Evolutionary conservation across 2,113 vertebrate genomes (phyloP), one percentile per base, ranked within the genome.

Genomic region (Engraulis encrasicolus): DNA sequence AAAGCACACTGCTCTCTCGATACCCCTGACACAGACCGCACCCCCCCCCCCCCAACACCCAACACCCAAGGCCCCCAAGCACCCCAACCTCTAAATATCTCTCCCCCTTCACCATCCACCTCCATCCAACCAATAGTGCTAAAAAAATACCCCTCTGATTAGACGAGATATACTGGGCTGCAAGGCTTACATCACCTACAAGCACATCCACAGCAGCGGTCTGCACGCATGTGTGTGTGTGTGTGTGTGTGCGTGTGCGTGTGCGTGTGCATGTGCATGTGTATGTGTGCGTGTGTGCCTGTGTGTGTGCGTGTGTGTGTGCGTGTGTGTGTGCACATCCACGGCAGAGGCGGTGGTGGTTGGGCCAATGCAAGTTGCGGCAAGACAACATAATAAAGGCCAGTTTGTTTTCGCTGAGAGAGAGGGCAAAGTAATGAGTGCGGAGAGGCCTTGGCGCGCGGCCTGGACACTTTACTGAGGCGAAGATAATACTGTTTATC

Each of bases 81-180:
- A n/a, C n/a, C n/a, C n/a, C n/a, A n/a, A n/a, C n/a, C n/a, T n/a
- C n/a, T n/a, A n/a, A 45, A 3, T 34, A 2, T 9, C 7, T 7
- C 58, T 23, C 61, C 61, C 27, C 61, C 27, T 3, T 23, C 61
- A 23, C 27, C 61, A 11, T 3, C 66, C 66, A 1, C 66, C 66
- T 15, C 61, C 66, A 11, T 34, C 66, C 66, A 74, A 74, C 31
- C 34, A 74, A 74, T 74, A 34, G 27, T 31, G 27, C n/a, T 23
- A 66, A 66, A 71, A 74, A 74, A 74, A 74, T 74, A 36, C 23
- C 34, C 31, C 66, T 34, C 66, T 74, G 66, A 74, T 74, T 74
- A 74, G 61, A 15, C 27, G 31, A 74, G 66, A 74, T 74, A 74
- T 27, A 74, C 66, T 34, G 27, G 14, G 15, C 66, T 74, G 4